phyloP scores from a whole-genome alignment of 2,888 invertebrate species.

The Nysson spinosus region DNA sequence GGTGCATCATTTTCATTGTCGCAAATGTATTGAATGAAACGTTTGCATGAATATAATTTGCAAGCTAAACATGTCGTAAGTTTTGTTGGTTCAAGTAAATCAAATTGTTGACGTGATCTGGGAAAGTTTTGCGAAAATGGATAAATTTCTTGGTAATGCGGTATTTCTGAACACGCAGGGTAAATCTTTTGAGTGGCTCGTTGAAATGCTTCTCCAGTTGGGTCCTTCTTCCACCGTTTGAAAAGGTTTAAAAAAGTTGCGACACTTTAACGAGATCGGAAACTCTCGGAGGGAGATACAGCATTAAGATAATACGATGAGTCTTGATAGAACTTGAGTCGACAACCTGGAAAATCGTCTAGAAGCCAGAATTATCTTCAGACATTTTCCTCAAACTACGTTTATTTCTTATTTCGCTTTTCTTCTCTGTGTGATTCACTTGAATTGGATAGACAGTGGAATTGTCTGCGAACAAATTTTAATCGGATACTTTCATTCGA shows the following conservation, averaged over 20 bases:
- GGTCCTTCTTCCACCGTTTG: not conserved
- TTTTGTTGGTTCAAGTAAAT: slow-evolving; percentile 10
- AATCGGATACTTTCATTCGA: too few species aligned
- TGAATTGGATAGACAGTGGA: too few species aligned
- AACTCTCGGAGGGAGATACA: slow-evolving; percentile 14
- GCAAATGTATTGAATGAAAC: too few species aligned
- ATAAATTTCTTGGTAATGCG: slow-evolving; percentile 22
- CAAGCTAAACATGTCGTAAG: slow-evolving; percentile 4
- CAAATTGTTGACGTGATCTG: slow-evolving; percentile 22
- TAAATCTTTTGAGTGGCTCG: slow-evolving; percentile 11
- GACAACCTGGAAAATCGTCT: slow-evolving; percentile 14
- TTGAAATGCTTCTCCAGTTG: not conserved
- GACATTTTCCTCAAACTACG: not conserved
- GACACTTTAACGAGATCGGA: slow-evolving; percentile 49
- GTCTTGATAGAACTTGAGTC: slow-evolving; percentile 22
- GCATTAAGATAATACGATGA: slow-evolving; percentile 38
- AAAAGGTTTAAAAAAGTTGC: slow-evolving; percentile 38
- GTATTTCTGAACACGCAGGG: slow-evolving; percentile 30
- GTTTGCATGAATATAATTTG: not conserved
- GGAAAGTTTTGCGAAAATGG: slow-evolving; percentile 28
- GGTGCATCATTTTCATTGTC: too few species aligned
- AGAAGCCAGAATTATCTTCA: slow-evolving; percentile 25
- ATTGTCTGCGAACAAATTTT: slow-evolving; percentile 21
- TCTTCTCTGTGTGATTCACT: too few species aligned
- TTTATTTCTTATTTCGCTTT: not conserved